Percentiles rank a stretch among this genome's conserved stretches.
Conservation (phyloP, 2,888 invertebrate genomes). For the Caenorhabditis plicata region DNA sequence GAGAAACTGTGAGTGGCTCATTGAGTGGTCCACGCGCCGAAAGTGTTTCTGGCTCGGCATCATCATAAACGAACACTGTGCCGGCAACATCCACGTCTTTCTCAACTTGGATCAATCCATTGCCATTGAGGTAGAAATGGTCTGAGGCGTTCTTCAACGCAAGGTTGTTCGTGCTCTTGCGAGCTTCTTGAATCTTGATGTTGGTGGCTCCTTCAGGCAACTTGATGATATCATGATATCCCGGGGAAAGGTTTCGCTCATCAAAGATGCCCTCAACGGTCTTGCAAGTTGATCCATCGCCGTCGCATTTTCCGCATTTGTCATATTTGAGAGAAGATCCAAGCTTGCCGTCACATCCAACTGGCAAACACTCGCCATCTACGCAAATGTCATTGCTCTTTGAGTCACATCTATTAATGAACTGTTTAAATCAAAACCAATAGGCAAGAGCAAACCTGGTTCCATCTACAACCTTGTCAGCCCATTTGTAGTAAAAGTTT, state of each 20-base stretch:
- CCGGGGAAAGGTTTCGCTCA: constrained; percentile 69
- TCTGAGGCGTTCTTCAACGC: constrained; percentile 82
- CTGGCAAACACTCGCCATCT: constrained; percentile 86
- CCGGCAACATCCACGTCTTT: constrained; percentile 75
- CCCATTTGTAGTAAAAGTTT: constrained; percentile 86
- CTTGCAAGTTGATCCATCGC: constrained; percentile 80
- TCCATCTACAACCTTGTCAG: constrained; percentile 75
- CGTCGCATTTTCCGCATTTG: constrained; percentile 87
- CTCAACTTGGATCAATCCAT: constrained; percentile 86
- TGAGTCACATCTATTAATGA: constrained; percentile 78
- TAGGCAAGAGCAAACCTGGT: too few species aligned
- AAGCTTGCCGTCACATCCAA: constrained; percentile 91
- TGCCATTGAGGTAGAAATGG: constrained; percentile 87
- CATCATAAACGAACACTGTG: constrained; percentile 83
- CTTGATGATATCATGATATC: constrained; percentile 86
- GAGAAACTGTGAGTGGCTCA: constrained; percentile 70
- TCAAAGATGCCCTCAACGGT: constrained; percentile 75
- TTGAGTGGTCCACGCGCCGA: constrained; percentile 83
- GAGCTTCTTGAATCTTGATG: constrained; percentile 78
- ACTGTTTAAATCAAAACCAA: too few species aligned
- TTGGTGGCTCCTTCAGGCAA: constrained; percentile 92
- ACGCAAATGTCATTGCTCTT: constrained; percentile 85
- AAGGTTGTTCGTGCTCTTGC: constrained; percentile 84
- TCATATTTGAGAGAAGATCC: constrained; percentile 84
- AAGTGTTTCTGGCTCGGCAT: constrained; percentile 81